phyloP scores from a whole-genome alignment of 2,888 invertebrate species.

The Amphipoea oculea region DNA sequence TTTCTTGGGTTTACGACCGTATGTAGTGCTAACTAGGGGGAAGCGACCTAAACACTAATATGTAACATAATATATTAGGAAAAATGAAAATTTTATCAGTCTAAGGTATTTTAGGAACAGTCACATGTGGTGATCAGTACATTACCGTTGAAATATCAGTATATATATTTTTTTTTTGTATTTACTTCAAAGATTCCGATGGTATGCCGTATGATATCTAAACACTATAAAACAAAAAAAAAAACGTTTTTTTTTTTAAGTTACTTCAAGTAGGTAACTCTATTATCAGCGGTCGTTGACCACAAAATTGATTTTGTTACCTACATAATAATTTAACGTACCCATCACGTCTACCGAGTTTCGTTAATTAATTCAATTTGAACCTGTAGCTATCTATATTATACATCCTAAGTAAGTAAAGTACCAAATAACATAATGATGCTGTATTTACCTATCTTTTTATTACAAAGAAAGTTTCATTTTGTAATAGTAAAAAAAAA shows the following conservation, averaged over 20 bases:
- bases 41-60: too few species aligned
- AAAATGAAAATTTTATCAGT: too few species aligned
- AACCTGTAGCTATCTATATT: background rate
- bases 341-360: background rate
- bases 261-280: background rate
- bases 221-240: background rate
- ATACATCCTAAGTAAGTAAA: too few species aligned
- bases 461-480: conserved; percentile 9
- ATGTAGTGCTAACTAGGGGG: too few species aligned
- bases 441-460: background rate
- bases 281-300: background rate
- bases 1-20: too few species aligned
- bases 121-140: too few species aligned
- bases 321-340: background rate
- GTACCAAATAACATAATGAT: background rate
- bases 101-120: too few species aligned
- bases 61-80: too few species aligned
- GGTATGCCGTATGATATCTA: background rate
- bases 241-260: background rate
- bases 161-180: too few species aligned
- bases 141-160: too few species aligned
- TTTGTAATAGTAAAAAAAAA: conserved; percentile 17
- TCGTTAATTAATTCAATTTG: background rate
- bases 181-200: too few species aligned
- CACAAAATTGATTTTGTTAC: background rate